Conservation (phyloP, 2,888 invertebrate genomes). For the Plemyria rubiginata region DNA sequence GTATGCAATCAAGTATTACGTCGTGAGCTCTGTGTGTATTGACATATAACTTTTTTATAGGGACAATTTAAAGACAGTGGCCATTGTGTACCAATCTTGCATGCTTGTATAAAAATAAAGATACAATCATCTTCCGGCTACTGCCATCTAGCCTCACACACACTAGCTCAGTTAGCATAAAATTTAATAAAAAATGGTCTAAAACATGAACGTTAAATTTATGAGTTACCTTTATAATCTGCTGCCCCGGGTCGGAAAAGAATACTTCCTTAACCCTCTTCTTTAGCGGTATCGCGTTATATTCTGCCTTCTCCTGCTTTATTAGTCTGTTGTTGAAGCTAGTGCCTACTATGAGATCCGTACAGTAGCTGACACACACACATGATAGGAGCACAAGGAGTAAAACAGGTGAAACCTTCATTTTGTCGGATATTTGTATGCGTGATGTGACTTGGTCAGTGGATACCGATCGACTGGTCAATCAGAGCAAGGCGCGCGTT, state of each 20-base stretch:
- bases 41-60: too few species aligned
- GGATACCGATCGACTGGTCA: constrained; percentile 58
- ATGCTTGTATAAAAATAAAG: too few species aligned
- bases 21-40: too few species aligned
- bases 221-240: constrained; percentile 71
- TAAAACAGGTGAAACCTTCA: constrained; percentile 66
- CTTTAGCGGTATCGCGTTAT: constrained; percentile 74
- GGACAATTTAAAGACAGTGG: too few species aligned
- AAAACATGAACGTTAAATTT: background rate
- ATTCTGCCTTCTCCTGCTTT: constrained; percentile 75
- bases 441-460: constrained; percentile 56
- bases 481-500: constrained; percentile 22
- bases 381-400: constrained; percentile 62
- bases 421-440: constrained; percentile 48
- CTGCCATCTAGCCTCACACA: too few species aligned
- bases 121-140: too few species aligned
- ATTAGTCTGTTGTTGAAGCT: constrained; percentile 73
- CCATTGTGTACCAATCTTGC: too few species aligned
- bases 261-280: constrained; percentile 79
- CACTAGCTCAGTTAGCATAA: too few species aligned
- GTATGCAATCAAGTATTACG: too few species aligned
- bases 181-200: background rate
- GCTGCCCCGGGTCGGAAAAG: constrained; percentile 75
- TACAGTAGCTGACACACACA: constrained; percentile 61
- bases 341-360: constrained; percentile 76